phyloP scores from a whole-genome alignment of 1,140 invertebrate genomes.

The Caligus rogercresseyi region DNA sequence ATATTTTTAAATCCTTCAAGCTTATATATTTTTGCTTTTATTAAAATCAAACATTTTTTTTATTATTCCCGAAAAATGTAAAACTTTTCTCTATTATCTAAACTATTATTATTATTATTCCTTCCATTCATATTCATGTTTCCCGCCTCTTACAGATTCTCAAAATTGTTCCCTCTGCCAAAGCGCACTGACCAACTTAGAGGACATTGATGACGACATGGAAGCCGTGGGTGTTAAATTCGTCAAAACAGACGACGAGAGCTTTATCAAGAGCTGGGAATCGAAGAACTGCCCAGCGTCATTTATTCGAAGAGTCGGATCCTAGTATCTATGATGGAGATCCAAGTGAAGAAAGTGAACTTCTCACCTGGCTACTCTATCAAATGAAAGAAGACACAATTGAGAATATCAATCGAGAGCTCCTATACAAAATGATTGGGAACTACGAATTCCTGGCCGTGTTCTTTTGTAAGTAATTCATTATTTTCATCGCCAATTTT shows the following conservation, averaged over 20 bases:
- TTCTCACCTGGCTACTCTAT: conserved; percentile 72
- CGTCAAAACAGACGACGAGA: conserved; percentile 46
- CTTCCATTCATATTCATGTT: background rate
- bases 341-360: conserved; percentile 60
- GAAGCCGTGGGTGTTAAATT: conserved; percentile 75
- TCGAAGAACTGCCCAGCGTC: conserved; percentile 41
- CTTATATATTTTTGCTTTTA: too few relatives aligned
- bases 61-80: too few relatives aligned
- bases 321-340: conserved; percentile 87
- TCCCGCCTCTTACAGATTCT: conserved; percentile 20
- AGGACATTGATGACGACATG: conserved; percentile 84
- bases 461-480: conserved; percentile 61
- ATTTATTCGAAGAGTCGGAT: conserved; percentile 78
- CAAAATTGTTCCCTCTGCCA: conserved; percentile 45
- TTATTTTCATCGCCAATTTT: conserved; percentile 20
- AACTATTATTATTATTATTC: too few relatives aligned
- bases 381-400: conserved; percentile 85
- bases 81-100: too few relatives aligned
- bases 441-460: conserved; percentile 80
- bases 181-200: conserved; percentile 64
- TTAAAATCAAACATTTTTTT: too few relatives aligned
- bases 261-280: conserved; percentile 12
- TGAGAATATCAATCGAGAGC: conserved; percentile 68
- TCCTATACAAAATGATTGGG: conserved; percentile 64
- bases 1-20: too few relatives aligned